Base-by-base conservation (phyloP, 2,797 vertebrate genomes). In the Kryptolebias ocellatus region DNA sequence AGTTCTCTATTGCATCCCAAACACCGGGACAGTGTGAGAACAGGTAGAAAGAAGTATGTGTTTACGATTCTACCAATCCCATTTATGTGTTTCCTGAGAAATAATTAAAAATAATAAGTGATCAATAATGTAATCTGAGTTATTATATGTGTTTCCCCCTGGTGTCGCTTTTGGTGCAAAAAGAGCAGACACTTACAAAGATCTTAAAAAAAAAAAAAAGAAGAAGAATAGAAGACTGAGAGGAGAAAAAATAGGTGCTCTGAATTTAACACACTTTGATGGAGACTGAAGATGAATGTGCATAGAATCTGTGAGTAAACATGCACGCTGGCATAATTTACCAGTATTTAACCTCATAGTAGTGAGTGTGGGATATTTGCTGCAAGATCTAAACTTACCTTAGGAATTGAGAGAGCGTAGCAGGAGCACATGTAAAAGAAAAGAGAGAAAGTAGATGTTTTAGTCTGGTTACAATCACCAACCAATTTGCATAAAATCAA, bases 251-350 rank as follows among this genome's bases (percentile, higher is more conserved):
- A 70, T 56, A 37, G 53, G 61, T 63, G 60, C 52, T 77, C 53
- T 83, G 73, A 83, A 83, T 81, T 78, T 84, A 87, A 87, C 80
- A 88, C 83, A 77, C 75, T 70, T 71, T 71, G 63, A 78, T 75
- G 14, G 37, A 39, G 9, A 39, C 37, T 12, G 37, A 10, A 1
- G 6, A 34, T 34, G 2, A 12, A 11, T 12, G 37, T 39, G 10
- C 37, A 39, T 3, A 39, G 37, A 10, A 39, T 10, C 0, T 39
- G 9, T 39, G 37, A 39, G 37, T 12, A 39, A 39, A 39, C 9
- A 39, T 39, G 2, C 2, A 11, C 37, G 2, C 34, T 39, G 37
- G 10, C 10, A 10, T 39, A 12, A 11, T 11, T 39, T 12, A 9
- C 10, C 9, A 11, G 37, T 12, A 3, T 2, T 12, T 11, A 24